Evolutionary conservation across 2,888 invertebrate genomes (phyloP).

Genomic region (Idaea biselata): DNA sequence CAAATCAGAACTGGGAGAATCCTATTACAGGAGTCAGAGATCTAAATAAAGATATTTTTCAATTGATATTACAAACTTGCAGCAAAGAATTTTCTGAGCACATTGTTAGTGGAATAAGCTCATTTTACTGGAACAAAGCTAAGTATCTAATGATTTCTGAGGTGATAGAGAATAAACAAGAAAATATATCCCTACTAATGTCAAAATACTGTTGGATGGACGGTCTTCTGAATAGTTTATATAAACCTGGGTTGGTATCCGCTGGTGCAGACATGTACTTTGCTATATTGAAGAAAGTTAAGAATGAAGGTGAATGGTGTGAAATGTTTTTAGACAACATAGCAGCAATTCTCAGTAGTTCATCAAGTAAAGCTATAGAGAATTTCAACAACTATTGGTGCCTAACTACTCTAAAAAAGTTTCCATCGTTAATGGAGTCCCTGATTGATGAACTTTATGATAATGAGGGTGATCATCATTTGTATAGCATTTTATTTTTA

Average conservation of each 20-base stretch:
- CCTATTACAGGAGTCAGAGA: slow-evolving; percentile 79
- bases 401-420: slow-evolving; percentile 68
- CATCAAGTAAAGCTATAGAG: slow-evolving; percentile 54
- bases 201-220: slow-evolving; percentile 46
- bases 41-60: slow-evolving; percentile 73
- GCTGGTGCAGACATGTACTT: slow-evolving; percentile 82
- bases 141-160: slow-evolving; percentile 81
- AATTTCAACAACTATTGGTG: slow-evolving; percentile 78
- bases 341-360: slow-evolving; percentile 44
- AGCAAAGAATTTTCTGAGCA: slow-evolving; percentile 39
- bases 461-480: slow-evolving; percentile 35
- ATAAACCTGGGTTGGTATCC: slow-evolving; percentile 78
- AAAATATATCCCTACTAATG: slow-evolving; percentile 18
- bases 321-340: slow-evolving; percentile 55
- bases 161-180: slow-evolving; percentile 55
- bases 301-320: slow-evolving; percentile 65
- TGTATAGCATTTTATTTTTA: slow-evolving; percentile 52
- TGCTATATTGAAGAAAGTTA: slow-evolving; percentile 64
- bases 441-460: slow-evolving; percentile 46
- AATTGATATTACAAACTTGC: slow-evolving; percentile 49
- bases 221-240: slow-evolving; percentile 64
- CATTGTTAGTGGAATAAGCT: slow-evolving; percentile 54
- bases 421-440: slow-evolving; percentile 45
- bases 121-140: slow-evolving; percentile 81
- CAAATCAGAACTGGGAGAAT: slow-evolving; percentile 83